These are phyloP conservation scores for Lerista edwardsae DNA, from an alignment of 2,797 vertebrate genomes.

Conservation along the genomic window DNA sequence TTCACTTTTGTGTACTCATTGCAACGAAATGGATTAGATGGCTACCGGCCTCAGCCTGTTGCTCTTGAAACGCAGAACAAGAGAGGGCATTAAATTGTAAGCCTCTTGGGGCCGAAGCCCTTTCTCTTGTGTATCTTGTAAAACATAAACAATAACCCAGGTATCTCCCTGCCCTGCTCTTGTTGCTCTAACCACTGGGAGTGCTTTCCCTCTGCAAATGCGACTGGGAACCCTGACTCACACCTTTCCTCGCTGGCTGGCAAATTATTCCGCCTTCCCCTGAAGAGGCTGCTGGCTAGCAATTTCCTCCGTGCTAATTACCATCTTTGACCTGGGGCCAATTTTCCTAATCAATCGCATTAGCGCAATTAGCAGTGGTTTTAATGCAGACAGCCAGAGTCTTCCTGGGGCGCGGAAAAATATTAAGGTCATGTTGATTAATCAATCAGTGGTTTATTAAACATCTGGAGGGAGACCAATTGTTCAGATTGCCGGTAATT, in stretches of 20 bases:
- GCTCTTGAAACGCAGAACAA: no score
- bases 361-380: slow-evolving; percentile 38
- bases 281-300: background rate
- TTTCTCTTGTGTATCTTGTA: no score
- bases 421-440: slow-evolving; percentile 36
- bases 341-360: slow-evolving; percentile 36
- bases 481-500: slow-evolving; percentile 30
- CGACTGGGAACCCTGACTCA: background rate
- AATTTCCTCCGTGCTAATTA: slow-evolving; percentile 12
- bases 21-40: no score
- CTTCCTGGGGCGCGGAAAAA: slow-evolving; percentile 1
- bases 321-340: slow-evolving; percentile 17
- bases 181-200: background rate
- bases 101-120: background rate
- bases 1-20: no score
- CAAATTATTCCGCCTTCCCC: background rate
- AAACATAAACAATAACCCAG: background rate
- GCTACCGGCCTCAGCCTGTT: no score
- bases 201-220: background rate
- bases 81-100: background rate
- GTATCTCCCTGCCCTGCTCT: no score
- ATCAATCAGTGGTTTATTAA: slow-evolving; percentile 31
- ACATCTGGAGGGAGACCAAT: slow-evolving; percentile 27
- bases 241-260: background rate
- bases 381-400: slow-evolving; percentile 2